A percentile compares a stretch with the other conserved stretches of the same genome.
Conservation (phyloP, 2,888 invertebrate genomes). For the Pollenia angustigena region DNA sequence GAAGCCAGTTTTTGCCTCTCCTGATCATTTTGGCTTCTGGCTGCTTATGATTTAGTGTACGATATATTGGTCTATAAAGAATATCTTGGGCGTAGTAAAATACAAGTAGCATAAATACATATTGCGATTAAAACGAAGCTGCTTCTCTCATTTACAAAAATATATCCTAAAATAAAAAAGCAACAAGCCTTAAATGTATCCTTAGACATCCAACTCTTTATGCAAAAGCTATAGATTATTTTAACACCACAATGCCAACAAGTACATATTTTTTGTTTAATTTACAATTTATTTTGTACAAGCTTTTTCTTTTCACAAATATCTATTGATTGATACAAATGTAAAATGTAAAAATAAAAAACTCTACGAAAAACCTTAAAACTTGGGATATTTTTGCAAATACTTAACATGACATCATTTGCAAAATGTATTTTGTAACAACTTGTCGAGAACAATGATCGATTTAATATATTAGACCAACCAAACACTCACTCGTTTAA, state of each 20-base stretch:
- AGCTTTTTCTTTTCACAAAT: not conserved
- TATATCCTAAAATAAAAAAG: no score
- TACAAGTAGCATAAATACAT: no score
- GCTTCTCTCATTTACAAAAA: no score
- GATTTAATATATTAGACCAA: slow-evolving; percentile 82
- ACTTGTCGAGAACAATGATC: slow-evolving; percentile 83
- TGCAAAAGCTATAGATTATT: slow-evolving; percentile 4
- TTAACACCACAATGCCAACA: not conserved
- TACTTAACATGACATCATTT: slow-evolving; percentile 69
- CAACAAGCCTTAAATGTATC: not conserved
- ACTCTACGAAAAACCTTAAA: not conserved
- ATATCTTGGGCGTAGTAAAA: no score
- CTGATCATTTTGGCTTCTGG: no score
- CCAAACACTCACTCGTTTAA: slow-evolving; percentile 61
- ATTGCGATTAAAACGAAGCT: no score
- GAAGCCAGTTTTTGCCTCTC: no score
- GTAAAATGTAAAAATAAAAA: slow-evolving; percentile 37
- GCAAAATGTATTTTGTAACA: slow-evolving; percentile 75
- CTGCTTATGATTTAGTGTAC: no score
- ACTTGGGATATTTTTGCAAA: slow-evolving; percentile 23
- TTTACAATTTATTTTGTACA: not conserved
- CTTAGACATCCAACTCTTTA: slow-evolving; percentile 1
- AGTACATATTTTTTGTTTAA: not conserved
- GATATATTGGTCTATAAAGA: no score
- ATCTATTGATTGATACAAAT: slow-evolving; percentile 43